These are phyloP conservation scores for Fulica atra DNA, from an alignment of 2,113 vertebrate genomes.

Conservation along the genomic window DNA sequence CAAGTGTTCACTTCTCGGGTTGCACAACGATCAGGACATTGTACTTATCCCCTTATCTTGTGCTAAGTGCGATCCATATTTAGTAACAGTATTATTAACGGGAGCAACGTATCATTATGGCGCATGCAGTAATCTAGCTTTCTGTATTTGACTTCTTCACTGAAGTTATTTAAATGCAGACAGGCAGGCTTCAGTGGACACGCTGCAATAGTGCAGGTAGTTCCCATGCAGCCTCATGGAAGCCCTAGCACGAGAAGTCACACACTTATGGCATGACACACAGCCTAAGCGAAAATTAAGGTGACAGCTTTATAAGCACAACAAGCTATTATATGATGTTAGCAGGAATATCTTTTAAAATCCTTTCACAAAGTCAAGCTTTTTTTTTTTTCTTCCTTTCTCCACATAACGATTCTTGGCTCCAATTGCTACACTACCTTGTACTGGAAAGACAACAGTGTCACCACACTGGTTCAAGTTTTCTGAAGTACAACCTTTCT, in stretches of 20 bases:
- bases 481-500: background rate
- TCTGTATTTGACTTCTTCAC: background rate
- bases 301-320: background rate
- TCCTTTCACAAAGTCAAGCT: background rate
- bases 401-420: background rate
- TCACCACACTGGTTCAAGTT: background rate
- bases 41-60: background rate
- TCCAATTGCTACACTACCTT: background rate
- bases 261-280: rapidly evolving
- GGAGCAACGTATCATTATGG: background rate
- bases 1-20: background rate
- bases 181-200: background rate
- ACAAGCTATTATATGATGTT: background rate
- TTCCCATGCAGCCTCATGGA: background rate
- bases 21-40: background rate
- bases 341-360: background rate
- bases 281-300: background rate
- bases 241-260: background rate
- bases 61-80: background rate
- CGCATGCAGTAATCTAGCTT: background rate
- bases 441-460: background rate
- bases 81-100: background rate
- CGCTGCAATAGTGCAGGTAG: background rate
- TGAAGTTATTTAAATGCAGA: background rate
- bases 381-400: background rate